Base-by-base conservation (phyloP, 2,113 vertebrate genomes). In the Megaleporinus macrocephalus region DNA sequence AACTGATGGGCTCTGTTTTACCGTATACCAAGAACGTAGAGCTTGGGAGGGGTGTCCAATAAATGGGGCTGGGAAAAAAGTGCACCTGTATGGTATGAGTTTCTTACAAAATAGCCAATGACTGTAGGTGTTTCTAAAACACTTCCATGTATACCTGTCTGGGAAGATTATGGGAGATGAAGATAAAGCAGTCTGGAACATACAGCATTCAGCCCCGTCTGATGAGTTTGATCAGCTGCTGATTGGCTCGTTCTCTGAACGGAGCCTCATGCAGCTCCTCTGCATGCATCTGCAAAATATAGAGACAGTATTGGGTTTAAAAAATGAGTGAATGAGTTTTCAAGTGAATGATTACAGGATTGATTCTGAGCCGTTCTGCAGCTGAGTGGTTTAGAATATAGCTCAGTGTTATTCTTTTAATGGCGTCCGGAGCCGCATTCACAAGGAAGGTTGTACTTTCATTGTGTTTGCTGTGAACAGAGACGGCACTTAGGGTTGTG, bases 161-260 rank as follows among this genome's bases (percentile, higher is more conserved):
- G 65, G 70, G 20, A 66, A 51, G 33, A 12, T 44, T 15, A 22
- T 68, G 36, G 36, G 36, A 7, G 36, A 70, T 27, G 20, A 68
- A 29, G 26, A 68, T 29, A 29, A 65, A 30, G 22, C 22, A 18
- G 27, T 26, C 7, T 29, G 9, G 30, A 1, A 12, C 24, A 51
- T 57, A 4, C 13, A 72, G 49, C 27, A 27, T 24, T 27, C 44
- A 13, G 24, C 44, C 26, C 44, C 51, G 41, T 72, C 18, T 51
- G 41, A 44, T 44, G 4, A 30, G 26, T 44, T 41, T 44, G 33
- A 53, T 47, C 33, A 41, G 41, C 22, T 24, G 57, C 24, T 57
- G 74, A 62, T 79, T 73, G 24, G 69, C 77, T 79, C 59, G 24
- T 51, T 73, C 59, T 80, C 30, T 1, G 59, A n/a, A 76, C n/a